Evolutionary conservation across 2,113 vertebrate species (phyloP).

Genomic region (Paramormyrops kingsleyae): DNA sequence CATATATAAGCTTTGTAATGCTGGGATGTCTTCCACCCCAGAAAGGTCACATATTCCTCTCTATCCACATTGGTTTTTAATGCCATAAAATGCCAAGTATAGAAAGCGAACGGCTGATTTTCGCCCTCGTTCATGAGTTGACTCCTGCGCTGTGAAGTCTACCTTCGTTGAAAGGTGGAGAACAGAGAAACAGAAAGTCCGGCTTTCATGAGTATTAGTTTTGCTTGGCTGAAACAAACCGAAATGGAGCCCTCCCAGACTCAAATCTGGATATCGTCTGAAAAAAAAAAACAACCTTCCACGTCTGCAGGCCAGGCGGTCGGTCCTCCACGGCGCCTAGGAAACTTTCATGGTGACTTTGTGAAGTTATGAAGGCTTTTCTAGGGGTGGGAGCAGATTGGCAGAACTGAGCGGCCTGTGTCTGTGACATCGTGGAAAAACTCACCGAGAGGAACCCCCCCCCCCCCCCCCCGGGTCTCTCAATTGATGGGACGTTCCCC

Average conservation of each 20-base stretch:
- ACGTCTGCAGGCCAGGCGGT: neutral
- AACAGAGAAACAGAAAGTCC: neutral
- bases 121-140: neutral
- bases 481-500: neutral
- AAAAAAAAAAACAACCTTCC: neutral
- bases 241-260: neutral
- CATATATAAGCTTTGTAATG: slow-evolving; percentile 4
- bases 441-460: neutral
- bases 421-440: neutral
- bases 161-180: neutral
- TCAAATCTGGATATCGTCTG: neutral
- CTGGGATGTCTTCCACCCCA: neutral
- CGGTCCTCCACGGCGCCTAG: neutral
- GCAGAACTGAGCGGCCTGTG: neutral
- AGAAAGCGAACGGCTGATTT: neutral
- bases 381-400: neutral
- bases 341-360: neutral
- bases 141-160: neutral
- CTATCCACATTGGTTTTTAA: neutral
- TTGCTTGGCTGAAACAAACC: neutral
- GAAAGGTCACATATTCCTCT: neutral
- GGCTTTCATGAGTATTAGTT: neutral
- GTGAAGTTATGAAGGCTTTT: neutral
- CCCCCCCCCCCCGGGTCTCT: neutral
- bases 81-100: slow-evolving; percentile 5